Base-by-base conservation (phyloP, 2,888 invertebrate species). In the Ectemnius lituratus region DNA sequence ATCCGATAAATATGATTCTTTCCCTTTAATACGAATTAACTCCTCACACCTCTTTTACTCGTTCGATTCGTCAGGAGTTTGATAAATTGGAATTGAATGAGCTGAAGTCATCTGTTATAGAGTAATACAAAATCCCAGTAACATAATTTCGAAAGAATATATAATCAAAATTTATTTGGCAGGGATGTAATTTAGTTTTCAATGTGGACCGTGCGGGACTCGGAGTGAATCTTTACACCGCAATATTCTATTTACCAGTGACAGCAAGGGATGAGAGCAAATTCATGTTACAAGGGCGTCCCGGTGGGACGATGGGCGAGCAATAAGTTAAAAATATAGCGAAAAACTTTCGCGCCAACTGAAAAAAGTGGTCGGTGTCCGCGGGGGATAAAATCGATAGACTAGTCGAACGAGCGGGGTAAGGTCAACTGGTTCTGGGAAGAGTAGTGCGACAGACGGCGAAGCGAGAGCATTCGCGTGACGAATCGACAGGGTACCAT, bases 401-500 rank as follows among this genome's bases (percentile, higher is more conserved):
- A 14, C 16, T 18, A 16, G 49, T 46, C 60, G 37, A 16, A 16
- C n/a, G 65, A 18, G 46, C 64, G 45, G 27, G 11, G 18, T 56
- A 27, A 52, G 52, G 52, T 16, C 52, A 37, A 52, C 57, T 64
- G 60, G 59, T 49, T 28, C 67, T 62, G 65, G 56, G 71, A 73
- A 63, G 72, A 66, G 72, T 58, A 62, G 73, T 62, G 59, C 69
- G 52, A 16, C 52, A 14, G 52, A 52, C 65, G 60, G 49, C 28
- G 60, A 62, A 62, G 59, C 76, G 78, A 82, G 60, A 67, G 72
- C 67, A 64, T 59, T 60, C 60, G 64, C 58, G 67, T 65, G 76
- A 76, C 75, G 72, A 82, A 82, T 82, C 75, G 73, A 76, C 62
- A 67, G 80, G 58, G 70, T 64, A 64, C 80, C 61, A 82, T 75